Base-by-base conservation (phyloP, 2,888 invertebrate species). In the Dolomedes plantarius region DNA sequence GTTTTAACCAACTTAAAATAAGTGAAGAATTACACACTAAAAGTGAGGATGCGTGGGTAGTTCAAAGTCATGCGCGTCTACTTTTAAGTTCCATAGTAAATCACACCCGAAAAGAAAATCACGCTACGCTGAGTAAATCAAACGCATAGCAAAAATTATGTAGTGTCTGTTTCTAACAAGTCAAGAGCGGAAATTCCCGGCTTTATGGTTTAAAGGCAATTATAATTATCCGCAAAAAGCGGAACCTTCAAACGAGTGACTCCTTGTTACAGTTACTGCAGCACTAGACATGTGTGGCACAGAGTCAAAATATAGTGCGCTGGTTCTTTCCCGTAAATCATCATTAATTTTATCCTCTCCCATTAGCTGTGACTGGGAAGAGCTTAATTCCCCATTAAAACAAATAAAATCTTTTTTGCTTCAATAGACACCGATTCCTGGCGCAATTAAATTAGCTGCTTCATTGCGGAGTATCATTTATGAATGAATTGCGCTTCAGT, bases 311-410 rank as follows among this genome's bases (percentile, higher is more conserved):
- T 67, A 50, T 11, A 68, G 77, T 68, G 77, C 68, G 16, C 16
- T 32, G 27, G 23, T 36, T 11, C n/a, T 32, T 29, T 50, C 46
- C 28, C 50, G 50, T 80, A 80, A 80, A 80, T 80, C 73, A 73
- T 80, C 80, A 80, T 80, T 73, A 80, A 80, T 72, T 79, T 72
- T 79, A 65, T 72, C 62, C 46, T 16, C 11, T 13, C 62, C 19
- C 72, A 36, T 80, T 65, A 39, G 62, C 19, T 19, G 46, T 19
- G 16, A 73, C 67, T 19, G 64, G 79, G 79, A n/a, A 56, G 29
- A 32, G 65, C 72, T 50, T 80, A 80, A 73, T 80, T 80, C 56
- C 36, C 68, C 73, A 73, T 80, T 80, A 72, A 62, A 80, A 67
- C 67, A 65, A 73, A 79, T 41, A 65, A 65, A 67, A 32, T 50